Evolutionary conservation across 2,888 invertebrate genomes (phyloP).

Genomic region (Seira sanloemensis): DNA sequence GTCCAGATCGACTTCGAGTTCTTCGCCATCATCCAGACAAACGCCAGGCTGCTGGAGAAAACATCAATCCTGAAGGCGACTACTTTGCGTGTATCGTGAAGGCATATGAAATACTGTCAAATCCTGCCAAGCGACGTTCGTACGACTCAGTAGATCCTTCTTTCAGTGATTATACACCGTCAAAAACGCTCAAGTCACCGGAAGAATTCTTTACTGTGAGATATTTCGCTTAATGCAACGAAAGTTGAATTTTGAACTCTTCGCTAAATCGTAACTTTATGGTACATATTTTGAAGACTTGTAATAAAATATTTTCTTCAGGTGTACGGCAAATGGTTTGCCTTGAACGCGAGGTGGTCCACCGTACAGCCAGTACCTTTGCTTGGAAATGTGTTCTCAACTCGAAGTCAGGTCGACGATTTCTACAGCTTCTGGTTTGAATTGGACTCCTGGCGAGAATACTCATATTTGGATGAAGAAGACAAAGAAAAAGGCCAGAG

Average conservation of each 20-base stretch:
- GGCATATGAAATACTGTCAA: slow-evolving; percentile 94
- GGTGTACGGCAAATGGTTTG: slow-evolving; percentile 79
- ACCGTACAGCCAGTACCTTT: slow-evolving; percentile 89
- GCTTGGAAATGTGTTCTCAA: slow-evolving; percentile 85
- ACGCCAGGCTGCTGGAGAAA: slow-evolving; percentile 92
- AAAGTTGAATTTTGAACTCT: not conserved
- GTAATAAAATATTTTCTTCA: slow-evolving; percentile 60
- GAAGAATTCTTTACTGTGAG: slow-evolving; percentile 71
- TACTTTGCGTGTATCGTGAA: slow-evolving; percentile 99
- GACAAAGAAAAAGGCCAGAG: slow-evolving; percentile 97
- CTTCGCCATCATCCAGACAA: slow-evolving; percentile 99
- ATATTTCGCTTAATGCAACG: not conserved
- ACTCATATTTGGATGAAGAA: slow-evolving; percentile 98
- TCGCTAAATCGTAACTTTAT: no score
- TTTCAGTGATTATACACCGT: slow-evolving; percentile 92
- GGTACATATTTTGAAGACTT: slow-evolving; percentile 17
- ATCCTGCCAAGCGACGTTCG: slow-evolving; percentile 86
- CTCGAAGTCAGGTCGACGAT: slow-evolving; percentile 89
- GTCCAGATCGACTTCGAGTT: slow-evolving; percentile 85
- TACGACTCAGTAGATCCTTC: slow-evolving; percentile 98
- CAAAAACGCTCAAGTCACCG: slow-evolving; percentile 80
- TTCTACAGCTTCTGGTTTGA: slow-evolving; percentile 99
- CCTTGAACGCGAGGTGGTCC: slow-evolving; percentile 92
- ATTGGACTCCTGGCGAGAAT: slow-evolving; percentile 99
- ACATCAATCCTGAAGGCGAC: slow-evolving; percentile 92